Percentiles rank a stretch among this genome's conserved stretches.
Evolutionary conservation across 1,140 invertebrate species (phyloP).

Genomic region (Steinernema feltiae): DNA sequence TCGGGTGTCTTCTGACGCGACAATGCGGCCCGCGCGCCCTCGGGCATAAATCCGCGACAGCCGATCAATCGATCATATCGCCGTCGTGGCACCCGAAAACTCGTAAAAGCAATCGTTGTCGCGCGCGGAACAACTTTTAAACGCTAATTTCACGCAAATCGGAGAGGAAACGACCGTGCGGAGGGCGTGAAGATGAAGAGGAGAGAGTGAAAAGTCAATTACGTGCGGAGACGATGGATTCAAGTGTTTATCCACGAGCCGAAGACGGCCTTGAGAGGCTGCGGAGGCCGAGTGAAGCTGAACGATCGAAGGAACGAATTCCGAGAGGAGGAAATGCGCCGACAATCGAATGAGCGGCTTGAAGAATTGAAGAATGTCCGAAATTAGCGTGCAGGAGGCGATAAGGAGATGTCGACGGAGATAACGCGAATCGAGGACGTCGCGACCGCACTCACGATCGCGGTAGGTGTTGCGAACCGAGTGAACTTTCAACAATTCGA

Average conservation of each 20-base stretch:
- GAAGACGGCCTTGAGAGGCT: not conserved
- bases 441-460: too few species aligned
- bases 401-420: not conserved
- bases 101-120: not conserved
- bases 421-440: not conserved
- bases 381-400: not conserved
- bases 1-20: not conserved
- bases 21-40: not conserved
- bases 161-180: not conserved
- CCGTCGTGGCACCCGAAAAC: not conserved
- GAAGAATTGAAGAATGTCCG: not conserved
- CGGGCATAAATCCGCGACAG: not conserved
- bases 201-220: conserved; percentile 3
- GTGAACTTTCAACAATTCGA: too few species aligned
- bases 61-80: not conserved
- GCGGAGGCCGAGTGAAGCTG: too few species aligned
- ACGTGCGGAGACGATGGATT: not conserved
- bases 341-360: not conserved
- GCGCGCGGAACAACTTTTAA: not conserved
- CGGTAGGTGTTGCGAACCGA: too few species aligned
- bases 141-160: not conserved
- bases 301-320: too few species aligned
- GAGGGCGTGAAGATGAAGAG: not conserved
- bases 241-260: conserved; percentile 2
- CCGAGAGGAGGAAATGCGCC: not conserved